Percentiles rank a stretch among this genome's conserved stretches.
Evolutionary conservation across 2,888 invertebrate species (phyloP).

Genomic region (Drosophila monieri): DNA sequence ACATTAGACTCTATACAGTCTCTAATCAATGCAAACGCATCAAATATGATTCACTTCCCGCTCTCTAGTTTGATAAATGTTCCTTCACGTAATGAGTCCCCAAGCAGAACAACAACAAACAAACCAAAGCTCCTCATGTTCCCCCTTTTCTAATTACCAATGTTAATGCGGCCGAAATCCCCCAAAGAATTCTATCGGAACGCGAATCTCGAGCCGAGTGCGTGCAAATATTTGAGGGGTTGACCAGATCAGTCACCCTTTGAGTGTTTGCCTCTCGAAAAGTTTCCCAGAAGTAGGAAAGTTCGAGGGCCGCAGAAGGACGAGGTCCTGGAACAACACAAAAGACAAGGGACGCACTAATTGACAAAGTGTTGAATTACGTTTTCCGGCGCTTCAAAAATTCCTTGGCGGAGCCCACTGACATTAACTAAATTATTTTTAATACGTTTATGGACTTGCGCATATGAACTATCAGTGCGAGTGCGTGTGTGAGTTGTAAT

Average conservation of each 20-base stretch:
- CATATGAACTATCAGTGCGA: slow-evolving; percentile 56
- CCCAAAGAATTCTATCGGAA: slow-evolving; percentile 54
- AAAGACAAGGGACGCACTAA: slow-evolving; percentile 54
- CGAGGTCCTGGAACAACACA: neutral
- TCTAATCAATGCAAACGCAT: slow-evolving; percentile 9
- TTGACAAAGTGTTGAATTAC: slow-evolving; percentile 81
- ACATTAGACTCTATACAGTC: neutral
- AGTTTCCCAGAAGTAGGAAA: slow-evolving; percentile 14
- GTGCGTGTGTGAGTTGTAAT: slow-evolving; percentile 67
- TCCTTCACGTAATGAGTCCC: slow-evolving; percentile 30
- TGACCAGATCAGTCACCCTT: slow-evolving; percentile 66
- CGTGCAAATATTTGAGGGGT: slow-evolving; percentile 70
- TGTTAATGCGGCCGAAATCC: slow-evolving; percentile 67
- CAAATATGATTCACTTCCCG: neutral
- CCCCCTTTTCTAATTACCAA: slow-evolving; percentile 67
- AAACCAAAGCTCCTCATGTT: slow-evolving; percentile 22
- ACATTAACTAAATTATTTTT: slow-evolving; percentile 83
- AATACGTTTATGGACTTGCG: slow-evolving; percentile 82
- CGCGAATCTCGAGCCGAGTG: slow-evolving; percentile 51
- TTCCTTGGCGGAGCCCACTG: slow-evolving; percentile 51
- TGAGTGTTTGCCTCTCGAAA: slow-evolving; percentile 56
- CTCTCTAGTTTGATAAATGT: slow-evolving; percentile 32
- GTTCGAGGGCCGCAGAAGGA: neutral
- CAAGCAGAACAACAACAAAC: slow-evolving; percentile 29
- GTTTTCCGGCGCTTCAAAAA: slow-evolving; percentile 60